These are phyloP conservation scores for Hippocampus kuda DNA, from an alignment of 2,797 vertebrate genomes.

Conservation along the genomic window DNA sequence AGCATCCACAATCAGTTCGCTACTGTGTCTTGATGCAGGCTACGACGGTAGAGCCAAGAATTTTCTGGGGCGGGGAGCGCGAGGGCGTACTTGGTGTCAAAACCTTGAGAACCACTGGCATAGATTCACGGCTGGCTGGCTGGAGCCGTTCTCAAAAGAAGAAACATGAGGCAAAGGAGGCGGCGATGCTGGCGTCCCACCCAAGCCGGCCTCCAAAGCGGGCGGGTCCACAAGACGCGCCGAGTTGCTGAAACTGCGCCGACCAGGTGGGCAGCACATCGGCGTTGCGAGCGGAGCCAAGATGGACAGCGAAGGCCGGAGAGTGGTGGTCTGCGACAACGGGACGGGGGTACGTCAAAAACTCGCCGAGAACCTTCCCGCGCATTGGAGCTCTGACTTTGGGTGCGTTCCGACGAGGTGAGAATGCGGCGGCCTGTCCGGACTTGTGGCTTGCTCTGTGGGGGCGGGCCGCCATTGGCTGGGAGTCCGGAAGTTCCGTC, in stretches of 20 bases:
- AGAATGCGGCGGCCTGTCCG: slow-evolving; percentile 40
- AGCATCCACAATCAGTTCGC: too few relatives aligned
- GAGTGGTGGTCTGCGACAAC: slow-evolving; percentile 74
- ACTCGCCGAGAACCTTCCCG: too few relatives aligned
- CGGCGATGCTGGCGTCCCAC: background rate
- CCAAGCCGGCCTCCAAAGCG: background rate
- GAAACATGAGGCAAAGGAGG: too few relatives aligned
- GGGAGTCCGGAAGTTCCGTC: too few relatives aligned
- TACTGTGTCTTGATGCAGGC: too few relatives aligned
- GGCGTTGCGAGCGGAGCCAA: too few relatives aligned
- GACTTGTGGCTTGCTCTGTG: slow-evolving; percentile 47
- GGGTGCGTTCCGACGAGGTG: background rate
- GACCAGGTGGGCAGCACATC: background rate
- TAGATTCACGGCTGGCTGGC: too few relatives aligned
- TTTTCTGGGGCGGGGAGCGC: too few relatives aligned
- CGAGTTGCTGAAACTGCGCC: background rate
- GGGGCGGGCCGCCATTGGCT: background rate
- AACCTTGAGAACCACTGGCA: too few relatives aligned
- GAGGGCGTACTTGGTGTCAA: too few relatives aligned
- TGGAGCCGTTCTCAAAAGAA: too few relatives aligned
- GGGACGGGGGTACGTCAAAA: slow-evolving; percentile 67
- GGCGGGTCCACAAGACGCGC: background rate
- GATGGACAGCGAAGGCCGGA: slow-evolving; percentile 70
- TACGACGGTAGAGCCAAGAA: too few relatives aligned
- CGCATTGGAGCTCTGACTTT: background rate